These are phyloP conservation scores for Gallinago undulata DNA, from an alignment of 2,113 vertebrate genomes.

Conservation along the genomic window DNA sequence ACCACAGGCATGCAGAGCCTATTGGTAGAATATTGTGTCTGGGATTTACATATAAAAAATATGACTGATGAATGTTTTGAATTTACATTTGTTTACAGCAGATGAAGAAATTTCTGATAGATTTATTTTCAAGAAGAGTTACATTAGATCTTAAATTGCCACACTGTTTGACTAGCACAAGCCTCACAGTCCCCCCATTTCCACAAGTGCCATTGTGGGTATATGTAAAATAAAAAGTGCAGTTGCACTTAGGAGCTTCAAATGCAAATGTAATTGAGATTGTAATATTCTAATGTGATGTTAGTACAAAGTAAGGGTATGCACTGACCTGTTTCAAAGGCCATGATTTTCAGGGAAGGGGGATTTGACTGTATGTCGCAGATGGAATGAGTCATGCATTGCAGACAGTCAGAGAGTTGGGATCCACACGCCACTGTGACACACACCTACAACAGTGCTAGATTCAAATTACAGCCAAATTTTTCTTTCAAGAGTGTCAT, in stretches of 20 bases:
- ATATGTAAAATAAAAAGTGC: fast-evolving
- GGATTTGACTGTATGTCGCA: neutral
- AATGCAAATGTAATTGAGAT: neutral
- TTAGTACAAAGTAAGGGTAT: neutral
- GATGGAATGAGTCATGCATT: neutral
- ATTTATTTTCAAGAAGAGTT: neutral
- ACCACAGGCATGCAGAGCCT: fast-evolving
- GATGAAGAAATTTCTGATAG: neutral
- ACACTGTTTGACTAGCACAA: neutral
- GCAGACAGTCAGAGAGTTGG: neutral
- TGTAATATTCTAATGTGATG: neutral
- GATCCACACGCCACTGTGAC: neutral
- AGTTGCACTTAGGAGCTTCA: neutral
- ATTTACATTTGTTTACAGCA: neutral
- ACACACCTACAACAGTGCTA: neutral
- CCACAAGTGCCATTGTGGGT: neutral
- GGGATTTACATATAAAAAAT: neutral
- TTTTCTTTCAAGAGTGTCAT: neutral
- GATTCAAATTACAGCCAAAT: neutral
- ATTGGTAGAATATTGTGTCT: neutral
- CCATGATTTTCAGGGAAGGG: neutral
- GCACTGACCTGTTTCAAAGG: neutral
- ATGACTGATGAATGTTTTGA: neutral
- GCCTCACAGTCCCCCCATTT: neutral
- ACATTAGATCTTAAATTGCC: neutral